Evolutionary conservation across 2,797 vertebrate species (phyloP), one percentile per base, ranked within the genome.

Genomic region (Helostoma temminkii): DNA sequence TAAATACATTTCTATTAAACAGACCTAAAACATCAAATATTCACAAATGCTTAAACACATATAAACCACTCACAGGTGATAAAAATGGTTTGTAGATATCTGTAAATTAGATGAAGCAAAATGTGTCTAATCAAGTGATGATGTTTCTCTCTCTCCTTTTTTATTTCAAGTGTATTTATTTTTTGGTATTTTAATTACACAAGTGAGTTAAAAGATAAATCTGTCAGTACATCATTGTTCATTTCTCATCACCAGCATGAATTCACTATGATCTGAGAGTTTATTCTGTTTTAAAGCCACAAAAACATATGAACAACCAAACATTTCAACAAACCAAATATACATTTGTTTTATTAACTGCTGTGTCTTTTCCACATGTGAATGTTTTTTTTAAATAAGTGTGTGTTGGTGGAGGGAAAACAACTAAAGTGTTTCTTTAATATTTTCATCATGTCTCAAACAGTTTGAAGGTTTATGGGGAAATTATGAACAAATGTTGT

Each of bases 301-400:
- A 65, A 49, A 70, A 45, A 49, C 12, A 42, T 19, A 3, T 18
- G 0, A 45, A 53, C 26, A 50, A 55, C 9, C 5, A 25, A 34
- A 15, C 1, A 24, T 32, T 70, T 61, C 4, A 65, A 55, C 25
- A 61, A 58, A 71, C 26, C 8, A 43, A 21, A 32, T 64, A 22
- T 36, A 21, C 22, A 11, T 46, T 8, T 39, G 21, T 12, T 18
- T 1, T 39, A 14, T 22, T 53, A n/a, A 6, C 6, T 69, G 41
- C 2, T 39, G 14, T 46, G 11, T 47, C 5, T 7, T 30, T 26
- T 47, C 10, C 19, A 14, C 0, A 18, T 14, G 19, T 2, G 21
- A 62, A 39, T 9, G 24, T 54, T 61, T 37, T 71, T 64, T 6
- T n/a, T n/a, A n/a, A 63, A 59, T 41, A 71, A 61, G 50, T 34